Evolutionary conservation across 64 coral and sea anemone species (phyloP), one percentile per base, ranked within the genome.

Genomic region (Pocillopora damicornis): DNA sequence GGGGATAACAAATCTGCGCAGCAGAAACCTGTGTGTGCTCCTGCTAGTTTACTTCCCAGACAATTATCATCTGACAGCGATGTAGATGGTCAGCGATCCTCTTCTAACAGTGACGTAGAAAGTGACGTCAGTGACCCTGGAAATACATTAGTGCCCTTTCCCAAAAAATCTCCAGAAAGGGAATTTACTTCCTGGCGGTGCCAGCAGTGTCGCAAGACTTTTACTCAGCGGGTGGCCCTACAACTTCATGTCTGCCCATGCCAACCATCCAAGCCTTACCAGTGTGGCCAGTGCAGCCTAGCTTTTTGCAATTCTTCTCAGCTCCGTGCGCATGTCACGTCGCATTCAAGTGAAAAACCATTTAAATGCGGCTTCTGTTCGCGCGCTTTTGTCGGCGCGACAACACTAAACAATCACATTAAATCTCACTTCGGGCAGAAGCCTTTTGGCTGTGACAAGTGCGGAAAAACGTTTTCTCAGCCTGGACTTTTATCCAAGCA

Each of bases 401-500:
- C 79, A 15, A 76, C 79, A 15, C 37, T 83, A 34, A 81, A 73
- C 22, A 89, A 89, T 79, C 87, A 89, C 38, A 89, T 89, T 30
- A 60, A 76, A 79, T 79, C 64, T 20, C 87, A 89, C 56, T 79
- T 78, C 17, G 87, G 87, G 74, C 78, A 81, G 34, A 90, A 84
- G 45, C 89, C 89, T 62, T 90, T 90, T 58, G 73, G 58, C n/a
- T 90, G 89, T 58, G 78, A 90, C 20, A 90, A 76, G 58, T 90
- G 89, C 71, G 89, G 89, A 0, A 90, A 76, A 76, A 82, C 89
- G 13, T 90, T 83, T 35, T 90, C 79, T 9, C 89, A 90, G 18
- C 65, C 78, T 35, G 67, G 78, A 18, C 89, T 82, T 18, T 17
- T 90, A 11, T 59, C 78, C 6, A 82, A 68, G 30, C 89, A 90